Percentiles rank a stretch among this genome's conserved stretches.
These are phyloP conservation scores for Triplophysa yarkandensis DNA, from an alignment of 2,797 vertebrate genomes.

Conservation along the genomic window DNA sequence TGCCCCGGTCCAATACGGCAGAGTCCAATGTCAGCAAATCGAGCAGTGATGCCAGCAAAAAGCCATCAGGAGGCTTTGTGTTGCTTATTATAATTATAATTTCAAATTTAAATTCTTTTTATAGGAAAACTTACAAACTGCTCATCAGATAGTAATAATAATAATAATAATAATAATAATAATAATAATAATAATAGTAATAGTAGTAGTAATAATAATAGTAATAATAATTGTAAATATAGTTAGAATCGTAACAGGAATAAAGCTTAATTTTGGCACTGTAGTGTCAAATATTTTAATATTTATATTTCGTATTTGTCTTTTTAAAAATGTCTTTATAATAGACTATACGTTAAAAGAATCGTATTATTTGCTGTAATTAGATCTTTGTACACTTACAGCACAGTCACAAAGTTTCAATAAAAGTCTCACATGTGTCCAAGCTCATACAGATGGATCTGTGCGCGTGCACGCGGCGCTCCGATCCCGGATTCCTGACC, in stretches of 20 bases:
- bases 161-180: slow-evolving; percentile 54
- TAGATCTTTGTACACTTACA: slow-evolving; percentile 17
- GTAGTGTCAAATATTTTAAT: too few relatives aligned
- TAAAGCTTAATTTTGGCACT: slow-evolving; percentile 57
- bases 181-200: slow-evolving; percentile 65
- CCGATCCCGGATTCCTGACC: slow-evolving; percentile 59
- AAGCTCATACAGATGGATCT: not conserved
- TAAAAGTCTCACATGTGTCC: not conserved
- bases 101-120: too few relatives aligned
- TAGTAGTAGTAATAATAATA: slow-evolving; percentile 67
- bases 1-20: slow-evolving; percentile 18
- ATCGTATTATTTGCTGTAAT: not conserved
- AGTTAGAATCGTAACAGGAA: slow-evolving; percentile 52
- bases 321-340: not conserved
- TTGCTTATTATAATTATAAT: not conserved
- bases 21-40: slow-evolving; percentile 34
- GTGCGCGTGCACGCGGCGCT: slow-evolving; percentile 22
- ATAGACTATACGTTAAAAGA: not conserved
- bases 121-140: slow-evolving; percentile 35
- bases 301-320: too few relatives aligned
- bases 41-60: not conserved
- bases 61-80: slow-evolving; percentile 20
- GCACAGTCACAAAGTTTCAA: slow-evolving; percentile 27
- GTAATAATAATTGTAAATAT: slow-evolving; percentile 58
- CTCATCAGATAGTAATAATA: slow-evolving; percentile 60